A percentile compares a stretch with the other conserved stretches of the same genome.
Evolutionary conservation across 92 coral and sea anemone genomes (phyloP).

Genomic region (Heliopora coerulea): DNA sequence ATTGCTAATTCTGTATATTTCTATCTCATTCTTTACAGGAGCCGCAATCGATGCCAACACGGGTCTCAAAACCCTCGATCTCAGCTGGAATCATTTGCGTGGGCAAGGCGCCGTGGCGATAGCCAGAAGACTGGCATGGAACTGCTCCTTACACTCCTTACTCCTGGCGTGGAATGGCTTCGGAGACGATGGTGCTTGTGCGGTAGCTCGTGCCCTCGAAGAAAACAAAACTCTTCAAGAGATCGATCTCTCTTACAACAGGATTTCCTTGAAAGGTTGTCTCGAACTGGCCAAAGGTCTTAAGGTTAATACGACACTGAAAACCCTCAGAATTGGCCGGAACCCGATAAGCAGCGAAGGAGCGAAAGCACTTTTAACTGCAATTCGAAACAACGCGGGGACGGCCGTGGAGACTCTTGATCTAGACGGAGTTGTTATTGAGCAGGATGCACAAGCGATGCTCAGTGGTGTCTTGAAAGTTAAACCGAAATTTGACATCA

Average conservation of each 20-base stretch:
- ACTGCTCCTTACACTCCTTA: conserved; percentile 63
- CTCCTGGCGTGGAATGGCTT: conserved; percentile 95
- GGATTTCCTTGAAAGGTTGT: conserved; percentile 78
- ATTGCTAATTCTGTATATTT: too few relatives aligned
- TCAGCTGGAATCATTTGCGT: conserved; percentile 92
- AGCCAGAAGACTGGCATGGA: conserved; percentile 78
- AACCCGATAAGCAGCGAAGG: conserved; percentile 77
- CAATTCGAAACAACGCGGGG: conserved; percentile 70
- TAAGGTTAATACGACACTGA: conserved; percentile 72
- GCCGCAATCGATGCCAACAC: conserved; percentile 80
- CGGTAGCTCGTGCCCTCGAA: conserved; percentile 79
- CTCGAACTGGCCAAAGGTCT: conserved; percentile 67
- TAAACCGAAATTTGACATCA: conserved; percentile 61
- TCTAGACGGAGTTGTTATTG: conserved; percentile 75
- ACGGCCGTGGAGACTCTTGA: conserved; percentile 66
- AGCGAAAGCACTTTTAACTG: conserved; percentile 64
- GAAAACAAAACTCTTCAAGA: conserved; percentile 81
- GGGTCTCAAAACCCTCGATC: conserved; percentile 69
- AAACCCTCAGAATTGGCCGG: conserved; percentile 73
- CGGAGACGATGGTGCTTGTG: conserved; percentile 90
- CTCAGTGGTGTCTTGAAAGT: conserved; percentile 56
- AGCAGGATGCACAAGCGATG: conserved; percentile 65
- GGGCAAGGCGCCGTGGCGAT: conserved; percentile 88
- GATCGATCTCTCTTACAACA: conserved; percentile 77
- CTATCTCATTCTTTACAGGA: too few relatives aligned